phyloP scores from a whole-genome alignment of 2,113 vertebrate genomes.

The Carollia perspicillata region DNA sequence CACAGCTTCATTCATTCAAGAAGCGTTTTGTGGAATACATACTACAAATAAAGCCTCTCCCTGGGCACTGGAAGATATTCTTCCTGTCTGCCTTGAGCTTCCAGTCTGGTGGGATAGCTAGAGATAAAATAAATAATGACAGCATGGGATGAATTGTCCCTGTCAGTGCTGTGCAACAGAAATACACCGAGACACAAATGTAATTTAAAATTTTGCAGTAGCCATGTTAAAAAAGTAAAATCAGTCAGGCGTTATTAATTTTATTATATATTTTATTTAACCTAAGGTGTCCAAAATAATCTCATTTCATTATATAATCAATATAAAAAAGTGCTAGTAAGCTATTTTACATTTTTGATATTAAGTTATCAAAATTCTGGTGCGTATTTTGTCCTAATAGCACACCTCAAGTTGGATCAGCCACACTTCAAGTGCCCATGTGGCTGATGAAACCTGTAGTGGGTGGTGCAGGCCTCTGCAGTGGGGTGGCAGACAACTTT shows the following conservation, averaged over 20 bases:
- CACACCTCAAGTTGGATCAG: not conserved
- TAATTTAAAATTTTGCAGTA: not conserved
- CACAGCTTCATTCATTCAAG: not conserved
- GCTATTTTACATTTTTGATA: not conserved
- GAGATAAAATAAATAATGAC: not conserved
- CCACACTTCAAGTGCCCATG: rapidly evolving
- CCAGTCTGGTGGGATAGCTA: not conserved
- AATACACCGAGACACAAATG: not conserved
- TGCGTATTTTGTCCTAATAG: not conserved
- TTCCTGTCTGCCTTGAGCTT: not conserved
- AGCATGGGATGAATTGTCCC: not conserved
- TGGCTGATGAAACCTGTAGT: rapidly evolving
- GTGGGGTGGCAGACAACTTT: rapidly evolving
- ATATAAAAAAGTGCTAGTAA: not conserved
- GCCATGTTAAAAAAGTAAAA: not conserved
- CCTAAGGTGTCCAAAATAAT: not conserved
- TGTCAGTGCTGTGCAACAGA: not conserved
- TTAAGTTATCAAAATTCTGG: not conserved
- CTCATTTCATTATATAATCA: not conserved
- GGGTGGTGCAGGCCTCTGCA: not conserved
- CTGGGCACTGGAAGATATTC: not conserved
- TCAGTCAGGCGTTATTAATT: not conserved
- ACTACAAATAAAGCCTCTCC: not conserved
- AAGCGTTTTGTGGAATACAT: not conserved
- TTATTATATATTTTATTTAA: not conserved